phyloP scores from a whole-genome alignment of 2,888 invertebrate genomes.

The Dolichomitus sp. region DNA sequence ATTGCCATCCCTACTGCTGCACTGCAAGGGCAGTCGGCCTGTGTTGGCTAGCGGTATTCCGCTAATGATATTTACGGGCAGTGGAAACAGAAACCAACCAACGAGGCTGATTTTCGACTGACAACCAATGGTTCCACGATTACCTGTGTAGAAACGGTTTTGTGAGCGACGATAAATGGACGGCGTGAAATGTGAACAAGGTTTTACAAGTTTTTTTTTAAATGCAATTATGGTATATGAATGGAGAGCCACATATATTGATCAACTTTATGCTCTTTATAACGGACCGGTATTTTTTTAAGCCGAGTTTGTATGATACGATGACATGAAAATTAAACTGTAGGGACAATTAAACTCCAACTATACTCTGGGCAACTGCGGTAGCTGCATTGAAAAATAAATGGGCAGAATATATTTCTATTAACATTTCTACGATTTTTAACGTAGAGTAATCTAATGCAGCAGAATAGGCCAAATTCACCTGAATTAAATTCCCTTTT shows the following conservation, averaged over 20 bases:
- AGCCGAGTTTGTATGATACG: too few relatives aligned
- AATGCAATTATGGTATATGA: neutral
- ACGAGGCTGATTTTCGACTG: conserved; percentile 21
- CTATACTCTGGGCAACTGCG: neutral
- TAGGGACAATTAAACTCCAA: neutral
- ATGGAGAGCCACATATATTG: neutral
- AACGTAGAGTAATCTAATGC: too few relatives aligned
- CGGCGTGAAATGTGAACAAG: neutral
- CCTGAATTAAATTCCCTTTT: conserved; percentile 80
- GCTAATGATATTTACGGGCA: conserved; percentile 77
- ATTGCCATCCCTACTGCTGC: neutral
- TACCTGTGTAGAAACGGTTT: conserved; percentile 27
- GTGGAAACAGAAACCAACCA: conserved; percentile 20
- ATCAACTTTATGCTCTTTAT: neutral
- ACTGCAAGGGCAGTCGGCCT: conserved; percentile 19
- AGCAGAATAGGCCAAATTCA: conserved; percentile 71
- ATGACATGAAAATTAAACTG: neutral
- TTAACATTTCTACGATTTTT: too few relatives aligned
- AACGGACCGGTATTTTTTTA: neutral
- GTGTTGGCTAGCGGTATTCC: conserved; percentile 30
- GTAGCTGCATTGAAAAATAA: too few relatives aligned
- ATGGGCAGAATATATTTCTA: too few relatives aligned
- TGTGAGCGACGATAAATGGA: conserved; percentile 42
- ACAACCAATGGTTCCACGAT: conserved; percentile 28
- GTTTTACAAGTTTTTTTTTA: neutral